Base-by-base conservation (phyloP, 2,888 invertebrate species). In the Drosophila ochracea region DNA sequence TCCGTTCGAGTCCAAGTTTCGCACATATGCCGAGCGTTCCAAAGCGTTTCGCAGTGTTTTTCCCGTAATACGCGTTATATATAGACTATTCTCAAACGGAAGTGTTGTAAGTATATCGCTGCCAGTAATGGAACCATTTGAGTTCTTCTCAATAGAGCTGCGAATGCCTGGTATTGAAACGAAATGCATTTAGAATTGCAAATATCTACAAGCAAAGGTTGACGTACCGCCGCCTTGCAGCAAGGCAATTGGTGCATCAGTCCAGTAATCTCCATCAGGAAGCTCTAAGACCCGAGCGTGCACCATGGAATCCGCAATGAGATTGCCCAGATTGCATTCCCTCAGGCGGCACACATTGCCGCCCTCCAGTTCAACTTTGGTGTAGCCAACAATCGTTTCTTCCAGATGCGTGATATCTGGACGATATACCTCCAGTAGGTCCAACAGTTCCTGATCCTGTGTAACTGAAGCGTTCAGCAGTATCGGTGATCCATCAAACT, bases 251-350 rank as follows among this genome's bases (percentile, higher is more conserved):
- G 97, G 95, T 0, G 96, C 95, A 87, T 96, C 96, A 0, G 96
- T 96, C 98, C 98, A 98, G 53, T 95, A 95, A 4, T 75, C 77
- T 0, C 89, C 91, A 11, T 86, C 84, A 49, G 80, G 71, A 21
- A 93, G 79, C 31, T 87, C 81, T 1, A 94, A 93, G 78, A 95
- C 95, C 4, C 93, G 82, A 0, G 87, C 76, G 84, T 95, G 94
- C 2, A 97, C 94, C 93, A 97, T 95, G 1, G 97, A 95, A 89
- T 98, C 98, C 0, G 97, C 94, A 67, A 97, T 94, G 33, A 98
- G 92, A 93, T 97, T 97, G 6, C 98, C 98, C 80, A 98, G 93
- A 92, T 97, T 98, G 91, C 98, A 98, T 93, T 98, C 98, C 50
- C 84, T 82, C 41, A 94, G 85, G 39, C 97, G 95, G 90, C 98